These are phyloP conservation scores for Dolichopus griseipennis DNA, from an alignment of 2,888 invertebrate species.

Conservation along the genomic window DNA sequence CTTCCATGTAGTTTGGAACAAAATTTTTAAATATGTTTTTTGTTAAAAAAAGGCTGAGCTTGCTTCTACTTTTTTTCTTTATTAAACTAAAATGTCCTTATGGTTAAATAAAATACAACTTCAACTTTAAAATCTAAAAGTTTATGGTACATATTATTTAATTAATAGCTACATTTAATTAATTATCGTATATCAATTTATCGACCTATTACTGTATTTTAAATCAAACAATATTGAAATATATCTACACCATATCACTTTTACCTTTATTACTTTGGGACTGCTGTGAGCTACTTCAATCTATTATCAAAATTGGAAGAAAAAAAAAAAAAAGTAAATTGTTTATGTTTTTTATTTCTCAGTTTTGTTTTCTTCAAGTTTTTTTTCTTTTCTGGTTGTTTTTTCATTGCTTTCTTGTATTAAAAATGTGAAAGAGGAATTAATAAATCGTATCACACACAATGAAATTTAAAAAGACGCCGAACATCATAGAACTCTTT, in stretches of 20 bases:
- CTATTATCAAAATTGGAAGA: neutral
- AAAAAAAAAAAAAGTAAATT: neutral
- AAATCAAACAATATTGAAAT: neutral
- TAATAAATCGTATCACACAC: neutral
- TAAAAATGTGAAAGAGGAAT: neutral
- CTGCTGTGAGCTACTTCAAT: constrained; percentile 4
- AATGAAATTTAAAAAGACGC: neutral
- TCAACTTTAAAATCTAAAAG: too few relatives aligned
- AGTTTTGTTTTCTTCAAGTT: neutral
- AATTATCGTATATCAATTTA: too few relatives aligned
- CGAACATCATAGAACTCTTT: neutral
- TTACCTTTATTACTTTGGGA: neutral
- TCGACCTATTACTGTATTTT: neutral
- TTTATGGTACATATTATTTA: too few relatives aligned
- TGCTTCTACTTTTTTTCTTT: too few relatives aligned
- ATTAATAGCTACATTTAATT: too few relatives aligned
- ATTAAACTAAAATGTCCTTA: too few relatives aligned
- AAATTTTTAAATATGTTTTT: too few relatives aligned
- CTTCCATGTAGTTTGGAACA: too few relatives aligned
- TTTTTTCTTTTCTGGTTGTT: neutral
- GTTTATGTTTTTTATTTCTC: neutral
- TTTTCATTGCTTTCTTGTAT: too few relatives aligned
- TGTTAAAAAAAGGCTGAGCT: too few relatives aligned
- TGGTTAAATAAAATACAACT: too few relatives aligned
- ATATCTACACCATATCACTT: neutral